A percentile compares a stretch with the other conserved stretches of the same genome.
These are phyloP conservation scores for Mus spicilegus DNA, from an alignment of 2,113 vertebrate genomes.

Conservation along the genomic window DNA sequence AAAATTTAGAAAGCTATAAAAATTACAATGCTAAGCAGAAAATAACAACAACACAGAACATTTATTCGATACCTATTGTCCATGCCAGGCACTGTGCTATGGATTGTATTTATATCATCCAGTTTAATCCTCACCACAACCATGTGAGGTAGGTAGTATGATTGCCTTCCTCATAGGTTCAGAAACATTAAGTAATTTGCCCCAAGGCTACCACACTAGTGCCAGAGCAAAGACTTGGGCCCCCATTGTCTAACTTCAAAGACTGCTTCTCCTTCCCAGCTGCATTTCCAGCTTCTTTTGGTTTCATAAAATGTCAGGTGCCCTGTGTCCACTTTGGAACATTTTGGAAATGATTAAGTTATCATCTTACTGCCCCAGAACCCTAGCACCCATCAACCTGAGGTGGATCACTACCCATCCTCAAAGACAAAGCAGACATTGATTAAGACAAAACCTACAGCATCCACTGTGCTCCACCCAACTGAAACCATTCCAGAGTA, in stretches of 20 bases:
- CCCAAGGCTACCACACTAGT: conserved; percentile 32
- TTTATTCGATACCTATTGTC: background rate
- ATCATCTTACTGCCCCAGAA: background rate
- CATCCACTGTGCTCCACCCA: background rate
- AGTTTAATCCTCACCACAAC: conserved; percentile 50
- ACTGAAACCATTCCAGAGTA: background rate
- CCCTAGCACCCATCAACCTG: background rate
- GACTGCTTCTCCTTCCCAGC: background rate
- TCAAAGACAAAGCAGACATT: background rate
- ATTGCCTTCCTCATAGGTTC: conserved; percentile 51
- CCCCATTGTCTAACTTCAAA: conserved; percentile 16
- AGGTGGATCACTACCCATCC: background rate
- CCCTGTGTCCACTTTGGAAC: background rate
- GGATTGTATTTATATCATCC: conserved; percentile 22
- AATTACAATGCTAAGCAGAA: conserved; percentile 15
- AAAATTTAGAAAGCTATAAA: conserved; percentile 4
- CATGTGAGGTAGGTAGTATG: background rate
- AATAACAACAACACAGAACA: background rate
- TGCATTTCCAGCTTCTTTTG: background rate
- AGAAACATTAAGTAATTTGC: conserved; percentile 60
- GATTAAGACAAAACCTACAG: background rate
- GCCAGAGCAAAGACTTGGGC: conserved; percentile 41
- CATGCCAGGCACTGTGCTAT: conserved; percentile 39
- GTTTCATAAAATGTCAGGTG: background rate
- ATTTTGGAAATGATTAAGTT: background rate